Conservation (phyloP, 2,113 vertebrate genomes). For the Istiophorus platypterus region DNA sequence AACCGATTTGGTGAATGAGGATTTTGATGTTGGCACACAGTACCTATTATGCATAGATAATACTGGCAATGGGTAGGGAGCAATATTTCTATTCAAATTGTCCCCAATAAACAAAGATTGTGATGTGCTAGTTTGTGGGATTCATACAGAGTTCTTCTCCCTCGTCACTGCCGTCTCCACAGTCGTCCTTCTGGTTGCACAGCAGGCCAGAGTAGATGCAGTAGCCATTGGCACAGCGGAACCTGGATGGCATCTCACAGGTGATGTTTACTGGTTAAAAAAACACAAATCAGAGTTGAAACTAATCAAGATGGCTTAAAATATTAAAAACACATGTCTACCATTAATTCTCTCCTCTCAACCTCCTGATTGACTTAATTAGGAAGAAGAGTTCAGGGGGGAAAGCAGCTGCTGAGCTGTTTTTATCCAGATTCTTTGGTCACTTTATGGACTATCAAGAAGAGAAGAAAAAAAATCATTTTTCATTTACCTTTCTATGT, state of each 20-base stretch:
- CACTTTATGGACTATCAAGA: background rate
- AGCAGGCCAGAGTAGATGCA: constrained; percentile 76
- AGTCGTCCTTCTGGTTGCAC: constrained; percentile 82
- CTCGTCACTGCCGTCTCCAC: constrained; percentile 82
- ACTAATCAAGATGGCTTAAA: background rate
- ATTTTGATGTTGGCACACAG: too few relatives aligned
- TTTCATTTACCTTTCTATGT: background rate
- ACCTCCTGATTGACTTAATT: too few relatives aligned
- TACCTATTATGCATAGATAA: background rate
- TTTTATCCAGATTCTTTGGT: background rate
- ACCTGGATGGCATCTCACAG: constrained; percentile 78
- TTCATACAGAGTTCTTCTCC: constrained; percentile 76
- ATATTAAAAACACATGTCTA: background rate
- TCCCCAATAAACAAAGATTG: background rate
- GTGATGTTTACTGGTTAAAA: constrained; percentile 72
- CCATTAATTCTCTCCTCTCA: background rate
- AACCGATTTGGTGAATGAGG: background rate
- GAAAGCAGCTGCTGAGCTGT: background rate
- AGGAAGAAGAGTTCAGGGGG: background rate
- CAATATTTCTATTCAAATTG: background rate
- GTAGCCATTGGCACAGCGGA: constrained; percentile 81
- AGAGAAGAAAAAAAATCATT: too few relatives aligned
- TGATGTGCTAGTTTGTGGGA: background rate
- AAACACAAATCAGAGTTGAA: background rate
- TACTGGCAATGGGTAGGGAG: background rate